Base-by-base conservation (phyloP, 2,797 vertebrate species). In the Fundulus diaphanus region DNA sequence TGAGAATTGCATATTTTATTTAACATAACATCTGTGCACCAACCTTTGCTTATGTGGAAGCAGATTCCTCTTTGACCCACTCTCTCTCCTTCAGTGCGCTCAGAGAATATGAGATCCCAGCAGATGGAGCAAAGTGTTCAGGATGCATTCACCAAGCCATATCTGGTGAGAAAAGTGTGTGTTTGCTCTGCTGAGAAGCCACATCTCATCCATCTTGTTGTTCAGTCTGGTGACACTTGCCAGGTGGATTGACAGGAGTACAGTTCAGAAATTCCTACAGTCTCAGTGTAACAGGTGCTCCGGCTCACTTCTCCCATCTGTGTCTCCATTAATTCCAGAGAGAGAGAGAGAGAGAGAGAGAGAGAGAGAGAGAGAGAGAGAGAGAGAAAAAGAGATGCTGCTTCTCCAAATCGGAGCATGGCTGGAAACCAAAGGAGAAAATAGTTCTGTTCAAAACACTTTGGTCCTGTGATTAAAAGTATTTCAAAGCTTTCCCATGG, bases 361-460 rank as follows among this genome's bases (percentile, higher is more conserved):
- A n/a, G n/a, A n/a, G n/a, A n/a, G n/a, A n/a, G n/a, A n/a, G n/a
- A n/a, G n/a, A n/a, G n/a, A n/a, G n/a, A n/a, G n/a, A n/a, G n/a
- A n/a, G n/a, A n/a, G n/a, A n/a, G n/a, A n/a, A n/a, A n/a, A n/a
- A n/a, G 33, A 70, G 44, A 29, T 24, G 33, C 24, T 7, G n/a
- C 16, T 74, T 63, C n/a, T 54, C 61, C 72, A 67, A 15, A 49
- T 37, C 40, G 29, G 16, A 66, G 52, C 5, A 29, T 13, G 54
- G 48, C 35, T 82, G 61, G 75, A 33, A 77, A 88, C 72, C 80
- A 35, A 20, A 7, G 68, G 46, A 24, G 31, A 51, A 69, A 51
- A 24, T 24, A 51, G 22, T 35, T 33, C 29, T 15, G 57, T 1
- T 35, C 8, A 35, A 35, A 35, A 35, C 18, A 3, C 4, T 37